Base-by-base conservation (phyloP, 2,888 invertebrate genomes). In the Serrognathus titanus region DNA sequence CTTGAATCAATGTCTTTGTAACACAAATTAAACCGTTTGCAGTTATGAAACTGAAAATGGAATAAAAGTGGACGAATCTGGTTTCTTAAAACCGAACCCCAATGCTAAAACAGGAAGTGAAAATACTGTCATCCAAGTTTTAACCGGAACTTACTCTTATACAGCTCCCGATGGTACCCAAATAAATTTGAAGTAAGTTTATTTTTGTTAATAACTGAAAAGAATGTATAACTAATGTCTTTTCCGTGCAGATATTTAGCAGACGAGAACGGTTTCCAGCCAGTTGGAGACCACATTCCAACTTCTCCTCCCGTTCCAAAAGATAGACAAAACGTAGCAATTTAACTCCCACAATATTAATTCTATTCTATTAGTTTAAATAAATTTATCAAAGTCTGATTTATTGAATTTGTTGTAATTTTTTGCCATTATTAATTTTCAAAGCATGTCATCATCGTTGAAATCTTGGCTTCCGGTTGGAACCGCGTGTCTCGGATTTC, bases 231-330 rank as follows among this genome's bases (percentile, higher is more conserved):
- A 16, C 3, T 16, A 16, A 16, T 1, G 2, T 16, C 3, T 16
- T 83, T 83, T 58, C 80, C 82, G 47, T 80, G 83, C 49, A 84
- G 80, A 38, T 90, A 89, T 65, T 80, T 88, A 11, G 90, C 89
- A n/a, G 90, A 90, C 74, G 90, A 90, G 77, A 87, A 87, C 71
- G 91, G 90, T 55, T 91, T 89, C 76, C 83, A 86, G 69, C 87
- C 90, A 11, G 83, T 83, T 66, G 90, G 90, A 49, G 88, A 87
- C 45, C 90, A 91, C 75, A 75, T 90, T 65, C 90, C 91, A 40
- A 88, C 88, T 2, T 84, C 89, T 6, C 90, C 90, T 31, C 88
- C 90, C 10, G 81, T 89, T 63, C 65, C 65, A 11, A 60, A 60
- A 4, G 65, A 59, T 6, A 65, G 64, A 37, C 53, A 58, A 40